Evolutionary conservation across 2,888 invertebrate species (phyloP).

Genomic region (Deroplatys truncata): DNA sequence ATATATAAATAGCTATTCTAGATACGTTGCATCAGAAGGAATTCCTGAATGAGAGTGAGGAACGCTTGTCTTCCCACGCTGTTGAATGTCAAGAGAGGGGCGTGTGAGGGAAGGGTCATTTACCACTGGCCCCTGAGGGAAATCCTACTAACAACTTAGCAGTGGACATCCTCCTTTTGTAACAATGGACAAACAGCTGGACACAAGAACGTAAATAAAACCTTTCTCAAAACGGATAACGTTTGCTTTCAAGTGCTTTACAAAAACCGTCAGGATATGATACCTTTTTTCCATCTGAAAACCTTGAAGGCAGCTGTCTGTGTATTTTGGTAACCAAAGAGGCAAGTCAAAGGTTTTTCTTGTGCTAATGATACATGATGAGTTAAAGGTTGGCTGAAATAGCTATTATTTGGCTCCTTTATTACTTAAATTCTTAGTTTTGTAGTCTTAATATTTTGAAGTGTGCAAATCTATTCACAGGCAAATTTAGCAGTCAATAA

Average conservation of each 20-base stretch:
- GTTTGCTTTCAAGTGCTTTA: neutral
- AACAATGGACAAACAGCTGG: neutral
- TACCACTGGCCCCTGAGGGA: neutral
- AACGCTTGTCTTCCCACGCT: neutral
- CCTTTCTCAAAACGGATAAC: neutral
- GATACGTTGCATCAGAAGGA: neutral
- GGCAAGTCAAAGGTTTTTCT: neutral
- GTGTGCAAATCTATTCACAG: no score
- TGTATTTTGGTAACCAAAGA: neutral
- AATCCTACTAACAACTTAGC: neutral
- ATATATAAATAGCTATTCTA: neutral
- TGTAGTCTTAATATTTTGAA: no score
- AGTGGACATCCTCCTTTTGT: neutral
- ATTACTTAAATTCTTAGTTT: no score
- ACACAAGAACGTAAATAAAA: neutral
- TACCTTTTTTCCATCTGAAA: neutral
- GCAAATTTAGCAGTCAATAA: no score
- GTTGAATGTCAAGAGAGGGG: neutral
- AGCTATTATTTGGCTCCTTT: neutral
- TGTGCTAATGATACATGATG: neutral
- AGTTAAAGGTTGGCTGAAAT: neutral
- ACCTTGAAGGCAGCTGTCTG: neutral
- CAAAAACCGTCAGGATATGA: neutral
- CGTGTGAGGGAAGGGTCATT: neutral
- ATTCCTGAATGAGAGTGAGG: neutral